Percentiles rank a stretch among this genome's conserved stretches.
Evolutionary conservation across 2,888 invertebrate species (phyloP).

Genomic region (Mimumesa dahlbomi): DNA sequence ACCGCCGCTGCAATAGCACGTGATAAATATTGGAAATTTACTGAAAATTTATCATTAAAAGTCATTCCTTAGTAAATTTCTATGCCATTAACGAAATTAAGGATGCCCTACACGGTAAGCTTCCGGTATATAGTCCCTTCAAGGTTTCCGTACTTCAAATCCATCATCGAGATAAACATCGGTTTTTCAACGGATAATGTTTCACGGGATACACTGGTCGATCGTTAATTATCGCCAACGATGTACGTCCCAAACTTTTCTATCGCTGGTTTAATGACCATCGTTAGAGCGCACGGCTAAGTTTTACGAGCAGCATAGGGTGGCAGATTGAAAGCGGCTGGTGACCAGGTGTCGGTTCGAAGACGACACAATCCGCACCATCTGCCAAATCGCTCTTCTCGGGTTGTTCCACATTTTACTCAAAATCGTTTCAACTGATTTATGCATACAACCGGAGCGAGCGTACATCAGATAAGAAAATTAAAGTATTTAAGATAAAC

Average conservation of each 20-base stretch:
- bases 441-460: not conserved
- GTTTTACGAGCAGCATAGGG: slow-evolving; percentile 53
- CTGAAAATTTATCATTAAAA: slow-evolving; percentile 39
- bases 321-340: slow-evolving; percentile 64
- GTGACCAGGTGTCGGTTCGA: slow-evolving; percentile 57
- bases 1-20: slow-evolving; percentile 7
- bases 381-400: slow-evolving; percentile 49
- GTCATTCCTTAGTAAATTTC: slow-evolving; percentile 46
- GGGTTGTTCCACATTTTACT: slow-evolving; percentile 18
- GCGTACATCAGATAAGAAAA: too few relatives aligned
- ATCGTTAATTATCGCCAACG: slow-evolving; percentile 62
- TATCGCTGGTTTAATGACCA: slow-evolving; percentile 60
- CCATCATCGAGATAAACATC: slow-evolving; percentile 65
- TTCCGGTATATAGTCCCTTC: slow-evolving; percentile 58
- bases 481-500: too few relatives aligned
- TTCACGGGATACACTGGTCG: slow-evolving; percentile 52
- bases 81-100: slow-evolving; percentile 47
- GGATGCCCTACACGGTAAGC: slow-evolving; percentile 25
- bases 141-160: slow-evolving; percentile 46
- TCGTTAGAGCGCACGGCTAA: slow-evolving; percentile 40
- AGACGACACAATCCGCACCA: slow-evolving; percentile 48
- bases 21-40: slow-evolving; percentile 22
- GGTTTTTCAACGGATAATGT: slow-evolving; percentile 64
- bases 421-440: slow-evolving; percentile 12
- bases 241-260: slow-evolving; percentile 59